phyloP scores from a whole-genome alignment of 2,113 vertebrate genomes.

The Neomonachus schauinslandi region DNA sequence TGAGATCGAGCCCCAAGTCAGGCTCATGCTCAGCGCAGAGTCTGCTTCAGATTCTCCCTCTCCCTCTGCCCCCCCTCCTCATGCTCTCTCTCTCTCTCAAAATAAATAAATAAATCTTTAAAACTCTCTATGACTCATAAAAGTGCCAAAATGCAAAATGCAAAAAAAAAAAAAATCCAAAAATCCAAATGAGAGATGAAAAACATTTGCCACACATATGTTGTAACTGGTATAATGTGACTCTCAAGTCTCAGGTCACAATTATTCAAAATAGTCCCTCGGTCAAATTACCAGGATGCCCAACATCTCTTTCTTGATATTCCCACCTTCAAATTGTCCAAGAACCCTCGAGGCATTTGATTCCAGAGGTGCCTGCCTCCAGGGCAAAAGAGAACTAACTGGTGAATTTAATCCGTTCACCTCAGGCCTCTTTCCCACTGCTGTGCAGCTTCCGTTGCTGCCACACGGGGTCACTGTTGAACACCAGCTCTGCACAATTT shows the following conservation, averaged over 20 bases:
- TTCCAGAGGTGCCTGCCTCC: background rate
- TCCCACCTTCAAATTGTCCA: background rate
- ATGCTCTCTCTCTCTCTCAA: too few relatives aligned
- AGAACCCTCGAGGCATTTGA: background rate
- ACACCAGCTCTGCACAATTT: background rate
- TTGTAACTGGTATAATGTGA: background rate
- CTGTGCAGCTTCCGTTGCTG: background rate
- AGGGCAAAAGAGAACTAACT: background rate
- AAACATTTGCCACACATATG: background rate
- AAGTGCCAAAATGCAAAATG: background rate
- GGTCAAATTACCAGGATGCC: background rate
- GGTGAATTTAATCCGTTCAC: background rate
- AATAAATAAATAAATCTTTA: background rate
- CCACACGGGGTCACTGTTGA: background rate
- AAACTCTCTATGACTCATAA: background rate
- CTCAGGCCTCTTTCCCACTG: background rate
- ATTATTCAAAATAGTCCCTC: background rate
- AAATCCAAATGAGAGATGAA: background rate
- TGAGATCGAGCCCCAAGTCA: too few relatives aligned
- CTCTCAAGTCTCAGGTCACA: background rate
- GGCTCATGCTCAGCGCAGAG: too few relatives aligned
- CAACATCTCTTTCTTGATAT: background rate
- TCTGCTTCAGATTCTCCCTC: too few relatives aligned
- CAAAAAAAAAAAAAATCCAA: background rate
- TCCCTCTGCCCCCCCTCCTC: too few relatives aligned